Percentiles rank a stretch among this genome's conserved stretches.
These are phyloP conservation scores for Dendrolimus pini DNA, from an alignment of 2,888 invertebrate species.

Conservation along the genomic window DNA sequence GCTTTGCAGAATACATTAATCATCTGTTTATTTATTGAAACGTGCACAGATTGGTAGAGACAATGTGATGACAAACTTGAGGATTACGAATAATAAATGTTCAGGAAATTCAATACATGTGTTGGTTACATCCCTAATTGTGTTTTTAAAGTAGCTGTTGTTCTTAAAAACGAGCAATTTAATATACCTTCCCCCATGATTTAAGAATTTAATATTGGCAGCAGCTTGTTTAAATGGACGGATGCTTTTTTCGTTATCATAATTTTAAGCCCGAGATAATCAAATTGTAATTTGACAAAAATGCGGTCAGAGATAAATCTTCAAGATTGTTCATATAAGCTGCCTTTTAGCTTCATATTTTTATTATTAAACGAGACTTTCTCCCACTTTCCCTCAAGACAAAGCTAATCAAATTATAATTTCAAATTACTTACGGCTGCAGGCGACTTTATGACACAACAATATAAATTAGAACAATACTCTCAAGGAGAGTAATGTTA, in stretches of 20 bases:
- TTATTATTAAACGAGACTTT: conserved; percentile 31
- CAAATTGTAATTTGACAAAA: conserved; percentile 52
- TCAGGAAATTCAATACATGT: too few species aligned
- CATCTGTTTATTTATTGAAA: conserved; percentile 23
- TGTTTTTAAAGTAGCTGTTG: conserved; percentile 3
- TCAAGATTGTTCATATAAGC: conserved; percentile 11
- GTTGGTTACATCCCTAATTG: too few species aligned
- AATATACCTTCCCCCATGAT: conserved; percentile 39
- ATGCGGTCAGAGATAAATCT: conserved; percentile 23
- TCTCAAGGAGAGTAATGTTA: conserved; percentile 18
- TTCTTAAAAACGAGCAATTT: conserved; percentile 29
- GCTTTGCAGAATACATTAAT: conserved; percentile 44
- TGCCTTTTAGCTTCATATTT: conserved; percentile 29
- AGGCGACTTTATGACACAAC: conserved; percentile 26
- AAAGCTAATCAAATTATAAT: conserved; percentile 48
- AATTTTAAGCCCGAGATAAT: conserved; percentile 46
- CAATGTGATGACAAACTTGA: not conserved
- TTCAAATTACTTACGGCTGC: conserved; percentile 22
- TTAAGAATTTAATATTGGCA: conserved; percentile 64
- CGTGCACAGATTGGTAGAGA: not conserved
- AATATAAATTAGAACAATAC: conserved; percentile 27
- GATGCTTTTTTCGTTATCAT: conserved; percentile 53
- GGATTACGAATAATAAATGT: not conserved
- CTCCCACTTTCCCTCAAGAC: conserved; percentile 21
- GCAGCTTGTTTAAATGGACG: conserved; percentile 58